Percentiles rank a stretch among this genome's conserved stretches.
Conservation (phyloP, 2,888 invertebrate species). For the Parthenolecanium corni region DNA sequence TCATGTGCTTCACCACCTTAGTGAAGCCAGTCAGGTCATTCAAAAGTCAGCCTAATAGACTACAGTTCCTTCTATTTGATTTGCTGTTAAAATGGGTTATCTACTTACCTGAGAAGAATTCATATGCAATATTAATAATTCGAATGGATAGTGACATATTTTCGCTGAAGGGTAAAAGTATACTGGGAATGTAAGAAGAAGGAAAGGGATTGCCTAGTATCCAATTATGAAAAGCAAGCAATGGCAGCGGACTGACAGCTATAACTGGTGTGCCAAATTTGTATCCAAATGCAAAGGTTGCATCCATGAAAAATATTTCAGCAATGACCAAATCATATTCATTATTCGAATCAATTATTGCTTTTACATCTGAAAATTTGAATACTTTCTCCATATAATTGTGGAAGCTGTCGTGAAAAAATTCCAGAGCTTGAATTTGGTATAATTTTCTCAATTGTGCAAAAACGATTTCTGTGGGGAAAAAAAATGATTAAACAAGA, state of each 20-base stretch:
- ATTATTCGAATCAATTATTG: slow-evolving; percentile 15
- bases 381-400: slow-evolving; percentile 6
- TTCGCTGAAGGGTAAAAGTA: slow-evolving; percentile 9
- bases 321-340: slow-evolving; percentile 19
- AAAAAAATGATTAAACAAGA: too few relatives aligned
- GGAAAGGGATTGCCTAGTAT: slow-evolving; percentile 24
- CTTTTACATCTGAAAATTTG: slow-evolving; percentile 1
- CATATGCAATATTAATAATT: slow-evolving; percentile 15
- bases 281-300: slow-evolving; percentile 11
- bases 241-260: slow-evolving; percentile 8
- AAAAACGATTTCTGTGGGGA: slow-evolving; percentile 1
- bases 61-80: too few relatives aligned
- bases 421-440: neutral
- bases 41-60: too few relatives aligned
- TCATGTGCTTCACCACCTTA: too few relatives aligned
- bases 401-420: neutral
- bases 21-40: too few relatives aligned
- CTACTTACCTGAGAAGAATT: neutral
- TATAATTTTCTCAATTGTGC: slow-evolving; percentile 11
- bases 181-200: slow-evolving; percentile 26
- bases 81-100: neutral
- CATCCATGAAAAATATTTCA: slow-evolving; percentile 25
- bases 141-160: slow-evolving; percentile 19
- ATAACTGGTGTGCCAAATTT: slow-evolving; percentile 26
- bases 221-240: slow-evolving; percentile 20